phyloP scores from a whole-genome alignment of 2,888 invertebrate genomes.

The Philereme vetulata region DNA sequence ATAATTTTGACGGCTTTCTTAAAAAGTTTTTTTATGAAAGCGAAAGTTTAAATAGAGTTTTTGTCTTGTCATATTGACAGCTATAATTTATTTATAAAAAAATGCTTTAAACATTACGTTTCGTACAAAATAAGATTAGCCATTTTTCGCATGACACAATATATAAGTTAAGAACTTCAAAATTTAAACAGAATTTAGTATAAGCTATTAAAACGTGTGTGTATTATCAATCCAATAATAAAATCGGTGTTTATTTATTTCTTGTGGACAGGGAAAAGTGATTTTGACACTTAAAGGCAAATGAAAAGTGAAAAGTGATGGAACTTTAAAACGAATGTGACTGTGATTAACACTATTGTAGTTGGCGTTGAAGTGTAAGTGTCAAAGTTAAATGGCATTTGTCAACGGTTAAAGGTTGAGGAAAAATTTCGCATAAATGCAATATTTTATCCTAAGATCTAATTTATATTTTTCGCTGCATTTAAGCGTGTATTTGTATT shows the following conservation, averaged over 20 bases:
- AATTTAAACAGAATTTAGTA: slow-evolving; percentile 10
- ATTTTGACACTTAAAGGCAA: slow-evolving; percentile 10
- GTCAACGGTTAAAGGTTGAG: not conserved
- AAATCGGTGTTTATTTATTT: slow-evolving; percentile 24
- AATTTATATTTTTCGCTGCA: slow-evolving; percentile 27
- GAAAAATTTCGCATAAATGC: slow-evolving; percentile 13
- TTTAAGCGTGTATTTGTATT: slow-evolving; percentile 28
- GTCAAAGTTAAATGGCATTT: slow-evolving; percentile 19
- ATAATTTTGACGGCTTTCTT: not conserved
- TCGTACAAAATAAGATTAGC: slow-evolving; percentile 4
- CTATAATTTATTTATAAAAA: slow-evolving; percentile 16
- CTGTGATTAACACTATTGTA: slow-evolving; percentile 19
- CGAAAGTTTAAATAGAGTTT: not conserved
- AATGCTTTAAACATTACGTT: slow-evolving; percentile 8
- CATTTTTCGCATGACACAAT: slow-evolving; percentile 12
- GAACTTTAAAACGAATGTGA: slow-evolving; percentile 21
- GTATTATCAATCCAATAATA: slow-evolving; percentile 19
- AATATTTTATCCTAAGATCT: slow-evolving; percentile 22
- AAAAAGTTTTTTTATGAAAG: not conserved
- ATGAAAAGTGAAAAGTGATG: slow-evolving; percentile 16
- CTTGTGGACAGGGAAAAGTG: slow-evolving; percentile 4
- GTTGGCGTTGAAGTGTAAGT: slow-evolving; percentile 10
- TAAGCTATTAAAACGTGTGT: slow-evolving; percentile 17
- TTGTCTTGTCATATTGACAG: slow-evolving; percentile 19
- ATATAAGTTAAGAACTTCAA: slow-evolving; percentile 5